Evolutionary conservation across 1,140 invertebrate species (phyloP).

Genomic region (Diprion similis): DNA sequence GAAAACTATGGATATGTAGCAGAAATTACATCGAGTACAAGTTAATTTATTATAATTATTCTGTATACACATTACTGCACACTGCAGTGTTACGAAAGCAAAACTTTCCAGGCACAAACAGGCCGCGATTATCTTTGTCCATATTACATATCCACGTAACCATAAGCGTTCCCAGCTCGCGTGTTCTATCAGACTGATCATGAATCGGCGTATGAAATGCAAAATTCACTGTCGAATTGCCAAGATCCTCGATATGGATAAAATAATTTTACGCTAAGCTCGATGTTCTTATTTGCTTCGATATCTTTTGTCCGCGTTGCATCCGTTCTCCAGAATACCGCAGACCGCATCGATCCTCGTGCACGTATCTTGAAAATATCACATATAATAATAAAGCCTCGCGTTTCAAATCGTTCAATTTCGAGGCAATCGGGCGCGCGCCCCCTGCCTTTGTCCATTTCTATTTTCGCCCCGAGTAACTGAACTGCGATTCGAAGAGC

Average conservation of each 20-base stretch:
- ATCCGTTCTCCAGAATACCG: no score
- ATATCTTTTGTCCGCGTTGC: background rate
- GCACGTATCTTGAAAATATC: no score
- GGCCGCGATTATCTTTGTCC: background rate
- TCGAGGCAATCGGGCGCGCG: background rate
- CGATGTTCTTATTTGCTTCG: background rate
- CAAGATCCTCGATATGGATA: background rate
- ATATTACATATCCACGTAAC: background rate
- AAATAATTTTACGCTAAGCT: background rate
- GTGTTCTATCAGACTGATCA: background rate
- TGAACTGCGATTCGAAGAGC: background rate
- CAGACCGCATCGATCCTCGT: no score
- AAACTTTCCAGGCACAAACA: background rate
- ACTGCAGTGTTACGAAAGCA: background rate
- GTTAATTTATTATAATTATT: no score
- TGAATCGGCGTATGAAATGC: no score
- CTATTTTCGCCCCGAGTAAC: background rate
- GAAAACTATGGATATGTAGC: no score
- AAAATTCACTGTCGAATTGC: background rate
- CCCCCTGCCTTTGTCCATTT: background rate
- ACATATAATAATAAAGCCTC: no score
- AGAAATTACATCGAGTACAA: background rate
- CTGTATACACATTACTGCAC: background rate
- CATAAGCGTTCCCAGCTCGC: background rate
- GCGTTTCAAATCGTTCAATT: background rate